Base-by-base conservation (phyloP, 2,797 vertebrate genomes). In the Anguilla pacifica region DNA sequence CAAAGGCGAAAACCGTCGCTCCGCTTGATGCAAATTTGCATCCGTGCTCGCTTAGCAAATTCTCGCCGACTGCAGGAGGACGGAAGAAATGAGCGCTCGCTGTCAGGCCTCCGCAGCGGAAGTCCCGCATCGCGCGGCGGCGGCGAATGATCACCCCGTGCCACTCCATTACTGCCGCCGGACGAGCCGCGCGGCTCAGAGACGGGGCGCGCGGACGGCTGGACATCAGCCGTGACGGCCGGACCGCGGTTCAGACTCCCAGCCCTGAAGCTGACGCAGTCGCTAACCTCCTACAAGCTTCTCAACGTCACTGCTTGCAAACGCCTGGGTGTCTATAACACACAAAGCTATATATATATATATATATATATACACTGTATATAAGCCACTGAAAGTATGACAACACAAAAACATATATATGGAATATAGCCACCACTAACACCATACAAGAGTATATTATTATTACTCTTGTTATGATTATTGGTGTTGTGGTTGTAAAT, bases 1-100 rank as follows among this genome's bases (percentile, higher is more conserved):
- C 61, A 84, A 86, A 88, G 88, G 59, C 64, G 3, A 72, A 72
- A 86, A 72, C 53, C 61, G 53, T 70, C 53, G 61, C 61, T 28
- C 22, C 28, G 22, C 53, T 67, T 86, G 39, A 51, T 74, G 64
- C 35, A 72, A 86, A 72, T 86, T 28, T 72, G 84, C 84, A 64
- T 64, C 64, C 43, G 39, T 9, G 46, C 85, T 70, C 35, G 51
- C 43, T 86, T n/a, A 53, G 85, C 35, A 70, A 86, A 72, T 70
- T 72, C 25, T 15, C 7, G 74, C 35, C 43, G 57, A 85, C 13
- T 85, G 84, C 85, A 70, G 39, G 53, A 31, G 43, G 61, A 72
- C 49, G 28, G 22, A 46, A 35, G 19, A 64, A 67, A n/a, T 35
- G 35, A 43, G 57, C 4, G 1, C 35, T 85, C 57, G 25, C 43